These are phyloP conservation scores for Choristoneura rosaceana DNA, from an alignment of 2,888 invertebrate species.

Conservation along the genomic window DNA sequence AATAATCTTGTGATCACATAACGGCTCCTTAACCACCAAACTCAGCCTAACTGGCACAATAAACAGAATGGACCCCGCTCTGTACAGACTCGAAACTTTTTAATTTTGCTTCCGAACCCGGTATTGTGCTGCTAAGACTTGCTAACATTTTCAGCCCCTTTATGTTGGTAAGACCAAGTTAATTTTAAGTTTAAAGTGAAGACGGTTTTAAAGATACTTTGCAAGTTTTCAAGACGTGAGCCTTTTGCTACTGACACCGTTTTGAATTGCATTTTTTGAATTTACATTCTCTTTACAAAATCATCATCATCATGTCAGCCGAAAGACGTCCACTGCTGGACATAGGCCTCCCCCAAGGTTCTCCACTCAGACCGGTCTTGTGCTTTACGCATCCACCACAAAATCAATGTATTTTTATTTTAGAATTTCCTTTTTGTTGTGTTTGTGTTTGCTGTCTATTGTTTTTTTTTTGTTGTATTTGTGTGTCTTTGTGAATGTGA, in stretches of 20 bases:
- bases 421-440: too few species aligned
- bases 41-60: slow-evolving; percentile 43
- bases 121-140: slow-evolving; percentile 37
- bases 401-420: too few species aligned
- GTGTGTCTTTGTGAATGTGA: too few species aligned
- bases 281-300: too few species aligned
- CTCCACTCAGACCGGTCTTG: too few species aligned
- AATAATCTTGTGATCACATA: background rate
- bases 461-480: too few species aligned
- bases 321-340: too few species aligned
- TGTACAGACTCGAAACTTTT: slow-evolving; percentile 45
- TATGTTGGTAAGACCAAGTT: slow-evolving; percentile 31
- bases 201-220: background rate
- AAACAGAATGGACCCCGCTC: slow-evolving; percentile 45
- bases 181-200: slow-evolving; percentile 32
- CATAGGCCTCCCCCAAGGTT: too few species aligned
- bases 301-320: too few species aligned
- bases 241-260: background rate
- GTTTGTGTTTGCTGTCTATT: too few species aligned
- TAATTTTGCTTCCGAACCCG: slow-evolving; percentile 42
- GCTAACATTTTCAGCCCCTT: slow-evolving; percentile 35
- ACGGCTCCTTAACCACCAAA: slow-evolving; percentile 30
- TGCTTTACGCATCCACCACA: too few species aligned
- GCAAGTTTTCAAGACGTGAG: background rate
- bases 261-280: background rate